Evolutionary conservation across 2,797 vertebrate species (phyloP).

Genomic region (Poeciliopsis gracilis): DNA sequence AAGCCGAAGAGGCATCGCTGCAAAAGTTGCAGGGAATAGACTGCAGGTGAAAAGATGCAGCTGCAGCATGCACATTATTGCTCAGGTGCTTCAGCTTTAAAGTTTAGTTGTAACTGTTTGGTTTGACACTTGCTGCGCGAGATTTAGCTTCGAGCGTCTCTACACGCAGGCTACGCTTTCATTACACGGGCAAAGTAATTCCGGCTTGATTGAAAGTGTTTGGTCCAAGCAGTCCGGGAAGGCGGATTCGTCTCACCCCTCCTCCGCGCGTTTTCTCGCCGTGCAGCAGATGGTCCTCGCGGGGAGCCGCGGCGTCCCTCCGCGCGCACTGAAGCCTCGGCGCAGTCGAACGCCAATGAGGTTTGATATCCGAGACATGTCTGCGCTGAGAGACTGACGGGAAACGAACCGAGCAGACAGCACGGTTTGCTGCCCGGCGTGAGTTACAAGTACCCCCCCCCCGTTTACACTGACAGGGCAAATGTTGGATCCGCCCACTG

Average conservation of each 20-base stretch:
- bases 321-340: constrained; percentile 39
- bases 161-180: neutral
- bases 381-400: neutral
- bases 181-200: neutral
- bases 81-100: neutral
- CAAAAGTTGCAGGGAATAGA: neutral
- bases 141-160: neutral
- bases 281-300: constrained; percentile 66
- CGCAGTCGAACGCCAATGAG: constrained; percentile 45
- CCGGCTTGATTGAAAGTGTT: neutral
- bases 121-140: neutral
- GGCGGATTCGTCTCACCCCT: constrained; percentile 51
- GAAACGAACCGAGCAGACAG: constrained; percentile 5
- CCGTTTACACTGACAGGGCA: constrained; percentile 18
- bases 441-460: constrained; percentile 34
- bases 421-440: constrained; percentile 4
- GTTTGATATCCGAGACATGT: constrained; percentile 73
- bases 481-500: constrained; percentile 47
- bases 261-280: constrained; percentile 46
- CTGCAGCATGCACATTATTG: neutral
- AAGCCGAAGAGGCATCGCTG: constrained; percentile 49
- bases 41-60: neutral
- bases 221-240: too few species aligned
- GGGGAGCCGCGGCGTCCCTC: constrained; percentile 19
- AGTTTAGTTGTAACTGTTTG: neutral